Conservation (phyloP, 2,888 invertebrate genomes). For the Pristionchus entomophagus region DNA sequence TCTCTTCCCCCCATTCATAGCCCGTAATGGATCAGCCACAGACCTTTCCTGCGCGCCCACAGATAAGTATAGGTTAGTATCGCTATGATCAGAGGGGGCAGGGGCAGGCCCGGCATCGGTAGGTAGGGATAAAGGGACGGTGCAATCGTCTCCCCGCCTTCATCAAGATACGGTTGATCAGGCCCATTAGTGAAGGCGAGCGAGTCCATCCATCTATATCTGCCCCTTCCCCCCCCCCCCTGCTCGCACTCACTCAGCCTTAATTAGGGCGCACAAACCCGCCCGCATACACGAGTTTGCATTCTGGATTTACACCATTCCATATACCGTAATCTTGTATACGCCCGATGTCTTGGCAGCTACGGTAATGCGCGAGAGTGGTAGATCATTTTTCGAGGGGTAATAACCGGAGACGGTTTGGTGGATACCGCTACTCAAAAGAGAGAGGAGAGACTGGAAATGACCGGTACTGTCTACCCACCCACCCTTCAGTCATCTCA, state of each 20-base stretch:
- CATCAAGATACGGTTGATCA: slow-evolving; percentile 33
- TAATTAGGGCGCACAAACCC: not conserved
- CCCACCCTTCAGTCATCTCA: slow-evolving; percentile 32
- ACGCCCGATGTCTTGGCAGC: not conserved
- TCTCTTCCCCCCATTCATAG: no score
- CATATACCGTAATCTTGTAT: not conserved
- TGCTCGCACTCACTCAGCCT: slow-evolving; percentile 35
- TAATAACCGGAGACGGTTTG: slow-evolving; percentile 24
- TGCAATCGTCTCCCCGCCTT: no score
- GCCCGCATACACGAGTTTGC: not conserved
- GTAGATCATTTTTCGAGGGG: not conserved
- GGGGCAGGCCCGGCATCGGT: no score
- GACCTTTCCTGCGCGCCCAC: not conserved
- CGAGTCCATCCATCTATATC: slow-evolving; percentile 18
- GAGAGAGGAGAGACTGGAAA: not conserved
- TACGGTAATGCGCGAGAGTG: not conserved
- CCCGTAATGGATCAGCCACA: not conserved
- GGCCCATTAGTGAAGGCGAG: slow-evolving; percentile 36
- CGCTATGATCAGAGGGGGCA: slow-evolving; percentile 24
- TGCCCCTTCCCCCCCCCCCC: not conserved
- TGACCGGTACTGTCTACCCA: slow-evolving; percentile 35
- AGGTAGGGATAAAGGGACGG: no score
- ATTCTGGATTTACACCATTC: no score
- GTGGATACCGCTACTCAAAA: slow-evolving; percentile 11
- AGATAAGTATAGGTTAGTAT: slow-evolving; percentile 38